These are phyloP conservation scores for Megalops cyprinoides DNA, from an alignment of 2,797 vertebrate genomes.

Conservation along the genomic window DNA sequence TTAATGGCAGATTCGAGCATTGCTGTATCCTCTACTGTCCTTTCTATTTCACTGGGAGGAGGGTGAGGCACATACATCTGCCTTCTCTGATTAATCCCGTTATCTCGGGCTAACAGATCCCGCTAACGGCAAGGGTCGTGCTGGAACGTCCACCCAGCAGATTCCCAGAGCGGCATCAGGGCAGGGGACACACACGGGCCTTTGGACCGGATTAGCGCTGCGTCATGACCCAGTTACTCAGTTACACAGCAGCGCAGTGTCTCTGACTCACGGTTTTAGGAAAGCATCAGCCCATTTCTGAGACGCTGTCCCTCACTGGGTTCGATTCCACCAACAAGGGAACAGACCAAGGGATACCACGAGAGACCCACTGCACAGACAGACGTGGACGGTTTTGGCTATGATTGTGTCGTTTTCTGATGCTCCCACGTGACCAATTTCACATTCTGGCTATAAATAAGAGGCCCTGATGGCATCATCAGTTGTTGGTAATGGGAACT, in stretches of 20 bases:
- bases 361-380: no score
- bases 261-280: not conserved
- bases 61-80: not conserved
- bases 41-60: no score
- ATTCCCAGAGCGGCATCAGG: not conserved
- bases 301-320: not conserved
- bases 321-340: not conserved
- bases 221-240: not conserved
- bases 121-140: not conserved
- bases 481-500: no score
- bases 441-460: no score
- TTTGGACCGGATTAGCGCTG: no score
- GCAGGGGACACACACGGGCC: not conserved
- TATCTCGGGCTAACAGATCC: not conserved
- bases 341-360: not conserved
- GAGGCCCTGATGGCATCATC: no score
- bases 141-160: not conserved
- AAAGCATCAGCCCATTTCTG: not conserved
- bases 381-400: no score
- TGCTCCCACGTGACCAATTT: no score
- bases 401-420: no score
- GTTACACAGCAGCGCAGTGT: not conserved
- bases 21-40: not conserved
- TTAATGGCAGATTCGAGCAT: no score
- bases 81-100: not conserved